Evolutionary conservation across 1,140 invertebrate species (phyloP).

Genomic region (Vanessa tameamea): DNA sequence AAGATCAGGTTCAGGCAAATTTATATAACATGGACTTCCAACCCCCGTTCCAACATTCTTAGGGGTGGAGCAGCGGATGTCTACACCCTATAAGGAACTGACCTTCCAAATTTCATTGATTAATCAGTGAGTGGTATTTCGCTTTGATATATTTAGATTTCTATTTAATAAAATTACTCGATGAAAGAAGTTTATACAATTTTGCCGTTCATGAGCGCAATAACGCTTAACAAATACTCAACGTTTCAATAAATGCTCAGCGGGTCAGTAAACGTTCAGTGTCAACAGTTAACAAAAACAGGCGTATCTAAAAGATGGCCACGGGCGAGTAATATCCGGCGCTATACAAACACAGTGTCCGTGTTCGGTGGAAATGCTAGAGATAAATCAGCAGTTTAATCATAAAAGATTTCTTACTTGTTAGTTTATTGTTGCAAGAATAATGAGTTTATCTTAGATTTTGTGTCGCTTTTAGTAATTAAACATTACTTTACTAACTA

Average conservation of each 20-base stretch:
- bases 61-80: too few relatives aligned
- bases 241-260: slow-evolving; percentile 4
- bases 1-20: too few relatives aligned
- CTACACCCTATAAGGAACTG: too few relatives aligned
- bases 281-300: slow-evolving; percentile 28
- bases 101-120: too few relatives aligned
- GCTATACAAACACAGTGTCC: slow-evolving; percentile 13
- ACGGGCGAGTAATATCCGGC: slow-evolving; percentile 40
- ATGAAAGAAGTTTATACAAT: background rate
- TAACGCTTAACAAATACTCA: background rate
- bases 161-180: background rate
- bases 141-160: too few relatives aligned
- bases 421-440: background rate
- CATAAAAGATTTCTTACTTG: too few relatives aligned
- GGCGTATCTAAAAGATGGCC: slow-evolving; percentile 19
- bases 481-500: too few relatives aligned
- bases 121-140: too few relatives aligned
- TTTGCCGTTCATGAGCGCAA: background rate
- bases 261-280: slow-evolving; percentile 10
- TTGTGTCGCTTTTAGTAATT: background rate
- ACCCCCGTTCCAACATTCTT: too few relatives aligned
- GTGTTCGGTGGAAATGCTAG: background rate
- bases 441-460: background rate
- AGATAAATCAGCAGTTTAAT: background rate
- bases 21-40: too few relatives aligned